Conservation (phyloP, 2,888 invertebrate species). For the Pollenia labialis region DNA sequence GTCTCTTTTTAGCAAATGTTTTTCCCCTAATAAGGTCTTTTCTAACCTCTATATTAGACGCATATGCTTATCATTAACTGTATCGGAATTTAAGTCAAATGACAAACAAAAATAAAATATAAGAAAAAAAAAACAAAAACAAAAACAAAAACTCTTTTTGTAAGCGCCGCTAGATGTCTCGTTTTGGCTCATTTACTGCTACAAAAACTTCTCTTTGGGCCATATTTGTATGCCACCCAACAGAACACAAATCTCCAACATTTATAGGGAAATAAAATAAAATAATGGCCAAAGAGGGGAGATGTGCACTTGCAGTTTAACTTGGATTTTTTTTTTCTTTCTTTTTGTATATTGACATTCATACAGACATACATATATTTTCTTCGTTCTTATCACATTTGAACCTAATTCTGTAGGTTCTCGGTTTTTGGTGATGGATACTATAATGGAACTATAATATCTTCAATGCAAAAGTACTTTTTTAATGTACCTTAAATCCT, state of each 20-base stretch:
- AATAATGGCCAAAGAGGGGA: constrained; percentile 27
- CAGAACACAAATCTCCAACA: constrained; percentile 14
- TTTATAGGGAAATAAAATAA: constrained; percentile 8
- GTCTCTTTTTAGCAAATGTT: constrained; percentile 53
- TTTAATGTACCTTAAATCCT: background rate
- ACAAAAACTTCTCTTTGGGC: constrained; percentile 54
- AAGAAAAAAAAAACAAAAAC: constrained; percentile 29
- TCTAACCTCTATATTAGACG: constrained; percentile 72
- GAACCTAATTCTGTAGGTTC: constrained; percentile 81
- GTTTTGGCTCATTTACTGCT: constrained; percentile 69
- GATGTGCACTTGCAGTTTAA: constrained; percentile 58
- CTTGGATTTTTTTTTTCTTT: constrained; percentile 39
- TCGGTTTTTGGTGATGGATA: constrained; percentile 73
- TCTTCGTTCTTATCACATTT: constrained; percentile 76
- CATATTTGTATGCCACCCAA: constrained; percentile 31
- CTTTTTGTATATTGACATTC: background rate
- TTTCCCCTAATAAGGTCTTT: constrained; percentile 63
- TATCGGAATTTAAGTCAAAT: constrained; percentile 73
- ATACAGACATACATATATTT: constrained; percentile 21
- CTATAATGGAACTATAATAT: too few relatives aligned
- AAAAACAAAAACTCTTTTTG: constrained; percentile 20
- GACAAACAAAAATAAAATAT: constrained; percentile 38
- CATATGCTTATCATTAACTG: constrained; percentile 73
- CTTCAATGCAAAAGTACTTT: constrained; percentile 10
- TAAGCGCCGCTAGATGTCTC: constrained; percentile 74